Percentiles rank a stretch among this genome's conserved stretches.
These are phyloP conservation scores for Epizoanthus ramosus DNA, from an alignment of 92 coral and sea anemone species.

Conservation along the genomic window DNA sequence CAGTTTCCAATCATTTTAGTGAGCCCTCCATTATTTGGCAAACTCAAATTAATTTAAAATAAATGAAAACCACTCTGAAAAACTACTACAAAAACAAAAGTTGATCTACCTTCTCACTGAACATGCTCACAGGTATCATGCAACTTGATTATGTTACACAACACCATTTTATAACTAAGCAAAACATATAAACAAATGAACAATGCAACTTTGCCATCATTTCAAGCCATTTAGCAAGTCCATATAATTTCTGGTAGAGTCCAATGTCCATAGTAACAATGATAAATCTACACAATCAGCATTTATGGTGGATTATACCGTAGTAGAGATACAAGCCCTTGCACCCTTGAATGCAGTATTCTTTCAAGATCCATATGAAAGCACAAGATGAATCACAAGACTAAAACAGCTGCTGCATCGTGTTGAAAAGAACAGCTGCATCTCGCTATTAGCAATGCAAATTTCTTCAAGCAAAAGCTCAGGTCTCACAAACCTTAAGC, in stretches of 20 bases:
- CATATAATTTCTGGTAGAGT: slow-evolving; percentile 28
- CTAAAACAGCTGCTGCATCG: slow-evolving; percentile 26
- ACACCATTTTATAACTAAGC: slow-evolving; percentile 10
- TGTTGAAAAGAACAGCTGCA: slow-evolving; percentile 39
- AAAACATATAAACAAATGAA: slow-evolving; percentile 12
- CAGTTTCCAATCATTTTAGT: neutral
- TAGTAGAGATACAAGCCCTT: slow-evolving; percentile 33
- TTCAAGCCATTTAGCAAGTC: slow-evolving; percentile 18
- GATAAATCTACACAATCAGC: slow-evolving; percentile 2
- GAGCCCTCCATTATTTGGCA: neutral
- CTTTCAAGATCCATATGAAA: slow-evolving; percentile 30
- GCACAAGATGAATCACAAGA: slow-evolving; percentile 10
- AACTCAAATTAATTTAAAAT: too few relatives aligned
- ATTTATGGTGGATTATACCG: neutral
- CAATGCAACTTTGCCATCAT: slow-evolving; percentile 9
- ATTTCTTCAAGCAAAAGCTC: slow-evolving; percentile 45
- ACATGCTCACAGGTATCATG: slow-evolving; percentile 38
- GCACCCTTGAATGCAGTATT: slow-evolving; percentile 37
- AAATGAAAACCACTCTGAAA: neutral
- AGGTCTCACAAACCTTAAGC: slow-evolving; percentile 22
- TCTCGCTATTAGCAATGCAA: slow-evolving; percentile 33
- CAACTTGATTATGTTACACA: neutral
- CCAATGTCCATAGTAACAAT: slow-evolving; percentile 32
- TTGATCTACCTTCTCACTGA: neutral
- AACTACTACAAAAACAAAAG: neutral